phyloP scores from a whole-genome alignment of 2,888 invertebrate species.

The Ennomos fuscantarius region DNA sequence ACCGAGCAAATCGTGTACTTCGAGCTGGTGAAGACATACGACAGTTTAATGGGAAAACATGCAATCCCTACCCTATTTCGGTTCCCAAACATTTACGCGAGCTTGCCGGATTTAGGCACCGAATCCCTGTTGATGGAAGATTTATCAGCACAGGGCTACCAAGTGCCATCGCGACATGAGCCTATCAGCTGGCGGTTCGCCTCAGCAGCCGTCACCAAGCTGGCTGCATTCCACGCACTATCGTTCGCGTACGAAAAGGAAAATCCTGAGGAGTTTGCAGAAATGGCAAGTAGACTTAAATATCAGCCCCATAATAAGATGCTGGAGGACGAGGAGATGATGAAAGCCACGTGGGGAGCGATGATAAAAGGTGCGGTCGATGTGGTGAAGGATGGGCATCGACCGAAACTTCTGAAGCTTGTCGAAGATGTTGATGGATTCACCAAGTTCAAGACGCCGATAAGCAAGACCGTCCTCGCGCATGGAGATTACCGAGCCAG shows the following conservation, averaged over 20 bases:
- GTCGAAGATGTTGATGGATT: constrained; percentile 32
- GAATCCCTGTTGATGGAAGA: constrained; percentile 63
- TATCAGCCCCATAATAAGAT: constrained; percentile 3
- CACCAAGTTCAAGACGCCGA: constrained; percentile 43
- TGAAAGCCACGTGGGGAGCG: constrained; percentile 33
- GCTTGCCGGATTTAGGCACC: constrained; percentile 33
- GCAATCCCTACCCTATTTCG: constrained; percentile 43
- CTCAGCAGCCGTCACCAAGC: constrained; percentile 45
- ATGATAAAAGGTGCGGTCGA: constrained; percentile 39
- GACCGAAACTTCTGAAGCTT: constrained; percentile 40
- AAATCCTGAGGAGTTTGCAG: constrained; percentile 50
- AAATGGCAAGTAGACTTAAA: constrained; percentile 35
- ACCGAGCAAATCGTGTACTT: constrained; percentile 51
- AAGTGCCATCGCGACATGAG: constrained; percentile 40
- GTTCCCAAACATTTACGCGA: constrained; percentile 54
- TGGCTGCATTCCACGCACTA: constrained; percentile 67
- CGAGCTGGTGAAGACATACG: constrained; percentile 39
- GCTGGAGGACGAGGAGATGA: constrained; percentile 12
- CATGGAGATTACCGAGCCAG: constrained; percentile 65
- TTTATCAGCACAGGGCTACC: constrained; percentile 52
- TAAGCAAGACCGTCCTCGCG: constrained; percentile 48
- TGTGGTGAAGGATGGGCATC: constrained; percentile 47
- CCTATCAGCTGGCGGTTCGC: constrained; percentile 58
- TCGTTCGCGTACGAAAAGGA: constrained; percentile 63
- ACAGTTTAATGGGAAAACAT: constrained; percentile 44